phyloP scores from a whole-genome alignment of 1,140 invertebrate species.

The Zaprionus davidi region DNA sequence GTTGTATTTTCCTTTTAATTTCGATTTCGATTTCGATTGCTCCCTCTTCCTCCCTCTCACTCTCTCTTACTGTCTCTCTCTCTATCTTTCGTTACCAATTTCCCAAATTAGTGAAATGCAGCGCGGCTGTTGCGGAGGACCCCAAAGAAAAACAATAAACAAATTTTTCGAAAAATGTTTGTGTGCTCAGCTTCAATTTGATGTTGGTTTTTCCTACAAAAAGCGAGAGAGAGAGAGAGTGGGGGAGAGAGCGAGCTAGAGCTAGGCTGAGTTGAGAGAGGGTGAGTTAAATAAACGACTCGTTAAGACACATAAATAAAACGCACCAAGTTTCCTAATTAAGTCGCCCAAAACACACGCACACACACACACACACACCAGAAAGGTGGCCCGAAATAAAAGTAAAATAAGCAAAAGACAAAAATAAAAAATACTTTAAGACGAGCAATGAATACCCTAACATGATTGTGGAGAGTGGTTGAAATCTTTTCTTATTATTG shows the following conservation, averaged over 20 bases:
- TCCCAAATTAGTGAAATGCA: conserved; percentile 49
- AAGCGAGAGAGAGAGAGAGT: not conserved
- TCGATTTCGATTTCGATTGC: conserved; percentile 25
- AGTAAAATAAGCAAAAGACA: conserved; percentile 44
- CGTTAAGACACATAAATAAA: conserved; percentile 81
- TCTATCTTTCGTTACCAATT: conserved; percentile 14
- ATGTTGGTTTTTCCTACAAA: conserved; percentile 37
- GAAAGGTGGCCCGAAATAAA: conserved; percentile 50
- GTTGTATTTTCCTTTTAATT: conserved; percentile 38
- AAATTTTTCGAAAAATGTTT: conserved; percentile 68
- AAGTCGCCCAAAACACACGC: conserved; percentile 60
- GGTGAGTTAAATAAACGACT: conserved; percentile 77
- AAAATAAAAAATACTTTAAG: conserved; percentile 22
- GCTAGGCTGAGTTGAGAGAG: conserved; percentile 26
- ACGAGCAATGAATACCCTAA: conserved; percentile 4
- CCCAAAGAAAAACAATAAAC: conserved; percentile 77
- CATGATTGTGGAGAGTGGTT: not conserved
- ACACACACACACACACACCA: conserved; percentile 18
- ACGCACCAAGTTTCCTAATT: conserved; percentile 77
- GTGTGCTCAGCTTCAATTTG: conserved; percentile 60
- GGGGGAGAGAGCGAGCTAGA: not conserved
- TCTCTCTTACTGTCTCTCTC: conserved; percentile 37
- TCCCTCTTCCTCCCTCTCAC: conserved; percentile 27
- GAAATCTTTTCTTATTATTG: not conserved
- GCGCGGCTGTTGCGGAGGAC: conserved; percentile 41